phyloP scores from a whole-genome alignment of 2,888 invertebrate species.

The Nomada flava region DNA sequence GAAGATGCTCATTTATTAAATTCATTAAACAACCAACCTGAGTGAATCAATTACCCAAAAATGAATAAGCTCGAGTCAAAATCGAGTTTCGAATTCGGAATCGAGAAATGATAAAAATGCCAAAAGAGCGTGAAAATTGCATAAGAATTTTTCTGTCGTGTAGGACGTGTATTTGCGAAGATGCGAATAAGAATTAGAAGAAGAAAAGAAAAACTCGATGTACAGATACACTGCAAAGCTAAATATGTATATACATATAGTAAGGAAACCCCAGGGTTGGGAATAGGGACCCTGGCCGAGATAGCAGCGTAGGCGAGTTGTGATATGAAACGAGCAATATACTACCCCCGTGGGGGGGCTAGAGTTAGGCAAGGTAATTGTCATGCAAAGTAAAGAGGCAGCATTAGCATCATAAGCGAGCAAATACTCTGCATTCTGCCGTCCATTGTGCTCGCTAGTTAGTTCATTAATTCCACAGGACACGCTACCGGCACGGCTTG shows the following conservation, averaged over 20 bases:
- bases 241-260: slow-evolving; percentile 10
- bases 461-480: slow-evolving; percentile 79
- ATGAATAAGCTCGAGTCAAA: too few species aligned
- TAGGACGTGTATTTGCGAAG: too few species aligned
- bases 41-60: too few species aligned
- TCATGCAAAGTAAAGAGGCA: slow-evolving; percentile 82
- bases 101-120: background rate
- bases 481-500: slow-evolving; percentile 46
- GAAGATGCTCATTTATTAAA: too few species aligned
- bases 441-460: slow-evolving; percentile 79
- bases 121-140: background rate
- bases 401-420: slow-evolving; percentile 82
- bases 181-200: background rate
- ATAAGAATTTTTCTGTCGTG: background rate
- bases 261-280: slow-evolving; percentile 32
- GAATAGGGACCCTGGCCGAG: slow-evolving; percentile 33
- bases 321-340: slow-evolving; percentile 54
- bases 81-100: too few species aligned
- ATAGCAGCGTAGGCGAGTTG: slow-evolving; percentile 40
- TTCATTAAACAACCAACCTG: too few species aligned
- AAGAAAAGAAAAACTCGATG: background rate
- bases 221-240: slow-evolving; percentile 11
- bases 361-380: slow-evolving; percentile 77
- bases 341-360: slow-evolving; percentile 52
- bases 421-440: slow-evolving; percentile 79